Conservation (phyloP, 2,797 vertebrate species). For the Alfaro cultratus region DNA sequence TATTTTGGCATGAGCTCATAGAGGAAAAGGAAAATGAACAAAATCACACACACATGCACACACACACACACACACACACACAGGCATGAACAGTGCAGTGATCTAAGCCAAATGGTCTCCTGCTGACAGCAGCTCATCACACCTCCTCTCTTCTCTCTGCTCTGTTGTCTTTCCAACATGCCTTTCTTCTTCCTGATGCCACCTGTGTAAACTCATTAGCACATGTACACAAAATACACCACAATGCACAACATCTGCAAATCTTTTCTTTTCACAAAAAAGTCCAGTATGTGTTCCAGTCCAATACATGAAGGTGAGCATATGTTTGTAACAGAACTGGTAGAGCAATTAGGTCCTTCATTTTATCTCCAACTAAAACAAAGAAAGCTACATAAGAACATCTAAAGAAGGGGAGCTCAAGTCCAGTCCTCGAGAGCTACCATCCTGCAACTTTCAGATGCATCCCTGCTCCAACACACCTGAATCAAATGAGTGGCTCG, state of each 20-base stretch:
- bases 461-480: too few relatives aligned
- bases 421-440: too few relatives aligned
- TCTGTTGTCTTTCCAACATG: conserved; percentile 29
- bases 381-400: too few relatives aligned
- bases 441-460: too few relatives aligned
- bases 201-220: conserved; percentile 45
- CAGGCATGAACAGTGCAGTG: conserved; percentile 16
- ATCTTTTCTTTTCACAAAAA: conserved; percentile 5
- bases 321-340: neutral
- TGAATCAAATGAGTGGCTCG: too few relatives aligned
- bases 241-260: neutral
- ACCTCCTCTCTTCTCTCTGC: conserved; percentile 34
- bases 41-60: conserved; percentile 26
- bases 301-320: neutral
- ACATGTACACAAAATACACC: neutral
- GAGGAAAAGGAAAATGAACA: conserved; percentile 52
- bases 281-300: conserved; percentile 4
- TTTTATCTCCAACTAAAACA: neutral
- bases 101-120: conserved; percentile 59
- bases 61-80: conserved; percentile 26
- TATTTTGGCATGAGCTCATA: conserved; percentile 74
- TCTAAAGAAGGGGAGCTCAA: too few relatives aligned
- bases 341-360: neutral
- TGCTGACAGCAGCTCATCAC: conserved; percentile 66
- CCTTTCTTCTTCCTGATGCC: conserved; percentile 18